These are phyloP conservation scores for Xestia c-nigrum DNA, from an alignment of 2,888 invertebrate genomes.

Conservation along the genomic window DNA sequence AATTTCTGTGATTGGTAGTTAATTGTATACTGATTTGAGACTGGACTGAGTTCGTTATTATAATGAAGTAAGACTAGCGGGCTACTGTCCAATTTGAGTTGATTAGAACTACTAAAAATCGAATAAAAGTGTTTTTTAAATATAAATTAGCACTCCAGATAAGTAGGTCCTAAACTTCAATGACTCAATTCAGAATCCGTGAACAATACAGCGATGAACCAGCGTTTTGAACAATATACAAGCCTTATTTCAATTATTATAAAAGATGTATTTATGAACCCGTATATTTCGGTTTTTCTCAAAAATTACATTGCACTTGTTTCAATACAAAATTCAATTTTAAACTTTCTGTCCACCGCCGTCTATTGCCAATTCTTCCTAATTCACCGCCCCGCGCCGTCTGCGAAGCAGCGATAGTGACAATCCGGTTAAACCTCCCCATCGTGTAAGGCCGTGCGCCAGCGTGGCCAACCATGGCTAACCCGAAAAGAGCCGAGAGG, in stretches of 20 bases:
- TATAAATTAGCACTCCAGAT: not conserved
- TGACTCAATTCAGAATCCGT: not conserved
- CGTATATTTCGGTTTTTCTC: not conserved
- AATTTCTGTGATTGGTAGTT: not conserved
- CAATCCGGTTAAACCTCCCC: slow-evolving; percentile 33
- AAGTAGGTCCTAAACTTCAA: not conserved
- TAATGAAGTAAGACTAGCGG: not conserved
- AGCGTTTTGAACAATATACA: not conserved
- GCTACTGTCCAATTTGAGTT: not conserved
- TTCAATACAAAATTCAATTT: slow-evolving; percentile 10
- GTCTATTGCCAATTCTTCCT: not conserved
- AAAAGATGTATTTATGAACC: not conserved
- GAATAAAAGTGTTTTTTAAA: too few relatives aligned
- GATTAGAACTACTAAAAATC: not conserved
- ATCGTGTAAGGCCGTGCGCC: slow-evolving; percentile 15
- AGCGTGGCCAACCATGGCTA: slow-evolving; percentile 19
- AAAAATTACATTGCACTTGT: not conserved
- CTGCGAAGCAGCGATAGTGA: slow-evolving; percentile 41
- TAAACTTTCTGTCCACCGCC: not conserved
- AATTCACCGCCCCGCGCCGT: not conserved
- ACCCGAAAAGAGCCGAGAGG: slow-evolving; percentile 3
- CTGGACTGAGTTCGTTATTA: not conserved
- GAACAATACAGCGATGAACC: not conserved
- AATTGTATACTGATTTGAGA: not conserved
- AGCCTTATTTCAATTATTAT: not conserved